These are phyloP conservation scores for Sarcophaga subvicina DNA, from an alignment of 2,888 invertebrate species.

Conservation along the genomic window DNA sequence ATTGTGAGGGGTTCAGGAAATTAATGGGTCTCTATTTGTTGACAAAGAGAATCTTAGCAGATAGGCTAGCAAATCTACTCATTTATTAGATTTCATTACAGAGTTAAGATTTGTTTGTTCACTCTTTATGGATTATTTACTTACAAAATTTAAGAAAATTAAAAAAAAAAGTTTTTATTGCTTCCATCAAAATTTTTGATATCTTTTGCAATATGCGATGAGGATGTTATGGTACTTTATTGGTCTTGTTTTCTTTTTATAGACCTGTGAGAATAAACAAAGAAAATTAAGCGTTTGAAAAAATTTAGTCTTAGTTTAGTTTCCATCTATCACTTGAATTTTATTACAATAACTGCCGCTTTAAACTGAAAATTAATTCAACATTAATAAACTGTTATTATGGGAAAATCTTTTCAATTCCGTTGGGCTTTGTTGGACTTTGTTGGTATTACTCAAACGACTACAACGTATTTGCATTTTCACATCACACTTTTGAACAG, in stretches of 20 bases:
- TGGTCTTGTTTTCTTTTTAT: background rate
- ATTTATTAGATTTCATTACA: conserved; percentile 10
- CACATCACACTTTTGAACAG: no score
- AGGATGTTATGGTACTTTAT: no score
- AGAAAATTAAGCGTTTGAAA: background rate
- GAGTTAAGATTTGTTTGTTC: background rate
- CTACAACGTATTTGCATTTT: no score
- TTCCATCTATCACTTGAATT: background rate
- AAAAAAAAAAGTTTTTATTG: background rate
- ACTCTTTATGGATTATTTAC: background rate
- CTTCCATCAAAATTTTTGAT: background rate
- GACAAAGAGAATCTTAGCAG: background rate
- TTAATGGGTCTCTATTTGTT: background rate
- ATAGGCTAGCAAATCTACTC: conserved; percentile 16
- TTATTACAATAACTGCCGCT: background rate
- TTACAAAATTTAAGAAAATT: background rate
- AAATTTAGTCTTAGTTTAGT: no score
- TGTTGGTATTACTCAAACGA: background rate
- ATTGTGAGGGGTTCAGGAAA: background rate
- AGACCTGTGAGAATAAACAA: background rate
- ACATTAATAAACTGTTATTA: background rate
- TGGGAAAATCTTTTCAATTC: background rate
- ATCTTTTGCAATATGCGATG: background rate
- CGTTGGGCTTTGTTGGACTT: background rate
- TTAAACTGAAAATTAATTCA: background rate